phyloP scores from a whole-genome alignment of 2,113 vertebrate genomes.

The Takifugu flavidus region DNA sequence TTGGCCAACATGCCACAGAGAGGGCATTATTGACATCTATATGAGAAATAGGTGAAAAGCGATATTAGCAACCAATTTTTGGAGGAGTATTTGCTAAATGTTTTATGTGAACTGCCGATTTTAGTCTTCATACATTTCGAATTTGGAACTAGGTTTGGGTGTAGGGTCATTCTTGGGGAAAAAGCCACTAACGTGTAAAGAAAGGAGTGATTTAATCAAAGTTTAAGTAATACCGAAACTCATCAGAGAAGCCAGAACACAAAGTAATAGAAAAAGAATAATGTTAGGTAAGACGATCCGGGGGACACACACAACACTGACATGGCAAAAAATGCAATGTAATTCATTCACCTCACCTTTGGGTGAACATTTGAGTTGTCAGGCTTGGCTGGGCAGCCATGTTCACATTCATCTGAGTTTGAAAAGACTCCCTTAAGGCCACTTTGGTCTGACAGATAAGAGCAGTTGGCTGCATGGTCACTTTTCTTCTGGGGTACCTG shows the following conservation, averaged over 20 bases:
- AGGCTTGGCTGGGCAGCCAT: conserved; percentile 59
- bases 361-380: conserved; percentile 68
- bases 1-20: conserved; percentile 80
- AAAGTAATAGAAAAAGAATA: conserved; percentile 42
- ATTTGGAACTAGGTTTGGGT: conserved; percentile 25
- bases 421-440: conserved; percentile 68
- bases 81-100: conserved; percentile 24
- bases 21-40: conserved; percentile 83
- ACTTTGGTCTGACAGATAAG: conserved; percentile 73
- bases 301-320: conserved; percentile 11
- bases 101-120: neutral
- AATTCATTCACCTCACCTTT: conserved; percentile 68
- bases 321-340: neutral
- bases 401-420: conserved; percentile 59
- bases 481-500: conserved; percentile 73
- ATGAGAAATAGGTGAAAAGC: conserved; percentile 72
- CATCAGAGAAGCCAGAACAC: conserved; percentile 34
- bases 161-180: conserved; percentile 30
- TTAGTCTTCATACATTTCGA: conserved; percentile 10
- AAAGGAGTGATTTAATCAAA: neutral
- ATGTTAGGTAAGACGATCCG: conserved; percentile 29
- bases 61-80: conserved; percentile 49
- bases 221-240: conserved; percentile 18
- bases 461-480: conserved; percentile 59
- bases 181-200: too few relatives aligned